Evolutionary conservation across 2,113 vertebrate species (phyloP).

Genomic region (Athene noctua): DNA sequence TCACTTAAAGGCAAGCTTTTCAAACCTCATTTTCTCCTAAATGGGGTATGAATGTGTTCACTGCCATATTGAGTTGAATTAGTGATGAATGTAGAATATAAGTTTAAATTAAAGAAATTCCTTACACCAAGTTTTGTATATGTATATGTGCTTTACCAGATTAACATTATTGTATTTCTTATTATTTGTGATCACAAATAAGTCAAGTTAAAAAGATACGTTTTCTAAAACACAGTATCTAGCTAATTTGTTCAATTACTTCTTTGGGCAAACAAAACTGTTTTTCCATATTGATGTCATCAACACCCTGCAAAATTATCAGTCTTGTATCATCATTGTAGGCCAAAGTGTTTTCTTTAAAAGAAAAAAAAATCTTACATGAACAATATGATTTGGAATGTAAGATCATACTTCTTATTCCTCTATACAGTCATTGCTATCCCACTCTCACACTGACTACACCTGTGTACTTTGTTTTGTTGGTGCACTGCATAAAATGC

Average conservation of each 20-base stretch:
- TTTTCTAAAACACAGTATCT: background rate
- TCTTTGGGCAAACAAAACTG: background rate
- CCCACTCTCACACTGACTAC: background rate
- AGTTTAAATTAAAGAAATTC: background rate
- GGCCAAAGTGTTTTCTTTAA: background rate
- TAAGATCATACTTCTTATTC: background rate
- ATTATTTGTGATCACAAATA: background rate
- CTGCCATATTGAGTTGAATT: background rate
- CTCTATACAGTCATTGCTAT: background rate
- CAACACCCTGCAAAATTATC: fast-evolving
- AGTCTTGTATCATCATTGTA: background rate
- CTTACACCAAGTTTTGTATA: background rate
- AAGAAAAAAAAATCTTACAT: background rate
- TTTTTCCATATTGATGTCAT: background rate
- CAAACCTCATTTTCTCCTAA: background rate
- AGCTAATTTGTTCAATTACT: background rate
- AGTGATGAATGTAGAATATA: background rate
- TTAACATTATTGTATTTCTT: background rate
- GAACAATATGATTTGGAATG: background rate
- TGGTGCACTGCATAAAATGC: conserved; percentile 8
- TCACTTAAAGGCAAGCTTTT: background rate
- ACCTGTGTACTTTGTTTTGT: background rate
- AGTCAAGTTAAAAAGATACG: background rate
- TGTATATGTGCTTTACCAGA: background rate
- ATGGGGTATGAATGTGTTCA: background rate